Percentiles rank a stretch among this genome's conserved stretches.
These are phyloP conservation scores for Capromys pilorides DNA, from an alignment of 2,797 vertebrate species.

Conservation along the genomic window DNA sequence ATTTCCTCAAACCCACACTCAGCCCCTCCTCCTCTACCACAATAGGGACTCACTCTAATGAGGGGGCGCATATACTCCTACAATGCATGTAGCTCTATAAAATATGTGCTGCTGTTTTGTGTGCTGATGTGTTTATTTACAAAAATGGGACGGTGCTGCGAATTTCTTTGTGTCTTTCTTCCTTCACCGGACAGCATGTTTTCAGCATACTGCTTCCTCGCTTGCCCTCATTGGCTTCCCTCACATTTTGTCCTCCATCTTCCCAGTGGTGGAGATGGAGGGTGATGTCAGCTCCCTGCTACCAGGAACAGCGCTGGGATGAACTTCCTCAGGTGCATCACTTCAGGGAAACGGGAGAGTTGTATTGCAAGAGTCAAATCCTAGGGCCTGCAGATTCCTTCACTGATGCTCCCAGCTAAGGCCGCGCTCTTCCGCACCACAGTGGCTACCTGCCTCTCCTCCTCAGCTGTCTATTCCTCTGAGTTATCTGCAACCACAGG, in stretches of 20 bases:
- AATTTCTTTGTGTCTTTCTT: conserved; percentile 52
- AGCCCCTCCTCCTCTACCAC: background rate
- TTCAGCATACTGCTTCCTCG: background rate
- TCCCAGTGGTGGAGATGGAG: background rate
- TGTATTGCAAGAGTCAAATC: background rate
- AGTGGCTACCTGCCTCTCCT: too few species aligned
- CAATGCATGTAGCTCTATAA: conserved; percentile 42
- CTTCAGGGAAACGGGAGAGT: background rate
- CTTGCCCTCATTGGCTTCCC: background rate
- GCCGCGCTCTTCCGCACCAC: accelerated
- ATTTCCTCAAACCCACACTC: background rate
- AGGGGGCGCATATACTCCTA: conserved; percentile 7
- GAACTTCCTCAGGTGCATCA: background rate
- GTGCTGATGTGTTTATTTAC: conserved; percentile 71
- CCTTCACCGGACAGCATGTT: background rate
- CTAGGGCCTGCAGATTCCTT: background rate
- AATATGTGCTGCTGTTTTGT: conserved; percentile 58
- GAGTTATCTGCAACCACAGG: background rate
- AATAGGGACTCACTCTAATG: background rate
- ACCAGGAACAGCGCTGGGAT: background rate
- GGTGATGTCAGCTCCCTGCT: background rate
- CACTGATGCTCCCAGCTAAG: background rate
- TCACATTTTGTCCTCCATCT: background rate
- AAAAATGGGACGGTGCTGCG: conserved; percentile 58
- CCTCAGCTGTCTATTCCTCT: background rate